phyloP scores from a whole-genome alignment of 2,888 invertebrate species.

The Lagria hirta region DNA sequence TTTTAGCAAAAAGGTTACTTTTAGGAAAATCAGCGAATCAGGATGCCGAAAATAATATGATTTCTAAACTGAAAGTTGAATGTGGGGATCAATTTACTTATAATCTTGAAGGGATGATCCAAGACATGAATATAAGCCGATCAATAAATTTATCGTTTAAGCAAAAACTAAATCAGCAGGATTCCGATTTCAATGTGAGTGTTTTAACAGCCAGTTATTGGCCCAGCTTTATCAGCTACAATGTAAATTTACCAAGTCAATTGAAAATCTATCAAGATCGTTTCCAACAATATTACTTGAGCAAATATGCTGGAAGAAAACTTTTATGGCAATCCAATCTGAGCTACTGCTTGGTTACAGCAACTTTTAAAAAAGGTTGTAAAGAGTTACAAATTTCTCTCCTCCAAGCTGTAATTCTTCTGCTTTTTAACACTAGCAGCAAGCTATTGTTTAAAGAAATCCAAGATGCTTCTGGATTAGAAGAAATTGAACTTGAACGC shows the following conservation, averaged over 20 bases:
- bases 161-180: conserved; percentile 56
- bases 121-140: conserved; percentile 96
- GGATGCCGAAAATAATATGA: conserved; percentile 98
- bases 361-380: conserved; percentile 79
- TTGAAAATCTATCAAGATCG: conserved; percentile 89
- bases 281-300: conserved; percentile 93
- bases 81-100: conserved; percentile 98
- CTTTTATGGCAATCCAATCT: conserved; percentile 97
- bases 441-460: conserved; percentile 83
- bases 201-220: conserved; percentile 97
- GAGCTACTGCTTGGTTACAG: conserved; percentile 89
- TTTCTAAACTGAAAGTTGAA: conserved; percentile 95
- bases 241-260: conserved; percentile 83
- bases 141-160: conserved; percentile 93
- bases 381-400: conserved; percentile 96
- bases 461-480: conserved; percentile 84
- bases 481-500: conserved; percentile 84
- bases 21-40: conserved; percentile 97
- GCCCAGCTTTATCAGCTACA: conserved; percentile 91
- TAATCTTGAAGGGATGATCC: conserved; percentile 99
- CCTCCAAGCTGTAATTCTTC: conserved; percentile 90
- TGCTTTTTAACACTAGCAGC: conserved; percentile 87
- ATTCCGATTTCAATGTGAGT: conserved; percentile 80
- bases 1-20: conserved; percentile 90
- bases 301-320: conserved; percentile 94